A percentile compares a stretch with the other conserved stretches of the same genome.
These are phyloP conservation scores for Dysidea cf. avara DNA, from an alignment of 37 sponge, comb jelly and placozoan species.

Conservation along the genomic window DNA sequence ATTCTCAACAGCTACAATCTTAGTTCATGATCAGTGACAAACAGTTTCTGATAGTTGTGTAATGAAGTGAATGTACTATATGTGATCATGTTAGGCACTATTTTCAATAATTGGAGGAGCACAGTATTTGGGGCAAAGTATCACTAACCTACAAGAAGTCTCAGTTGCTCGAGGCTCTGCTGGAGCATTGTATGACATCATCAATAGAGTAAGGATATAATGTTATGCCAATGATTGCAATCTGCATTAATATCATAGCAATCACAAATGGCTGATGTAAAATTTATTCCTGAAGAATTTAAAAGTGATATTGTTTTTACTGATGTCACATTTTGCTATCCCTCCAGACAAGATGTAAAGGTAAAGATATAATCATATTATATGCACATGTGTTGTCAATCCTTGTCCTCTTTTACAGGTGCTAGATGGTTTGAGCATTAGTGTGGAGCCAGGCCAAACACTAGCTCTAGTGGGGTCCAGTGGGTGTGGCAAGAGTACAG, in stretches of 20 bases:
- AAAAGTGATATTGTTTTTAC: constrained; percentile 74
- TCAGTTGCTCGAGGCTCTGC: constrained; percentile 64
- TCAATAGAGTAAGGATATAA: constrained; percentile 69
- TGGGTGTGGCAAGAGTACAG: constrained; percentile 94
- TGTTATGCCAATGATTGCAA: neutral
- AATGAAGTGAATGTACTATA: too few species aligned
- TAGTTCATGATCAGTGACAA: too few species aligned
- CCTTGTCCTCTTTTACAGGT: too few species aligned
- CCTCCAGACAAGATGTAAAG: constrained; percentile 71
- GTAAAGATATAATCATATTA: constrained; percentile 9
- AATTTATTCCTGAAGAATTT: constrained; percentile 52
- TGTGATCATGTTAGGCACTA: too few species aligned
- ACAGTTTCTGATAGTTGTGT: too few species aligned
- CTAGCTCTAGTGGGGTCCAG: constrained; percentile 89
- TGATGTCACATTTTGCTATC: constrained; percentile 82
- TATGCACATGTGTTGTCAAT: too few species aligned
- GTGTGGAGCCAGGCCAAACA: constrained; percentile 82
- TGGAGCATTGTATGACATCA: constrained; percentile 55
- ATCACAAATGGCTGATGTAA: constrained; percentile 68
- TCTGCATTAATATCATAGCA: constrained; percentile 24
- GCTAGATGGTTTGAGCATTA: constrained; percentile 67
- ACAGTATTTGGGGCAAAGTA: constrained; percentile 69
- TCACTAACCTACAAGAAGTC: constrained; percentile 58
- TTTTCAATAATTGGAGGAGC: constrained; percentile 67
- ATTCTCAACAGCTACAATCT: too few species aligned